Conservation (phyloP, 2,797 vertebrate species). For the Cuniculus paca region DNA sequence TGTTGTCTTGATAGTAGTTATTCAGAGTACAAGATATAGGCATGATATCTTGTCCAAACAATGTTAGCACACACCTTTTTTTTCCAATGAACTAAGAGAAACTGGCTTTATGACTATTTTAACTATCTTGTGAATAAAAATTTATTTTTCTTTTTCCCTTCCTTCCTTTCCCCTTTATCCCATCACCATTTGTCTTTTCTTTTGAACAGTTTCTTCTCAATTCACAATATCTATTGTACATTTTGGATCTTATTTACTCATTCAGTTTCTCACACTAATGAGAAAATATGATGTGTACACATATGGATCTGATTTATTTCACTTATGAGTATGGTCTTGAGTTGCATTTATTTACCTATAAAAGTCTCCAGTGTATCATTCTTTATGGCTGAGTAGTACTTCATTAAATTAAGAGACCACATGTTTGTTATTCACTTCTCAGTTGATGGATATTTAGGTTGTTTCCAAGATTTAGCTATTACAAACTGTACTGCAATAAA, state of each 20-base stretch:
- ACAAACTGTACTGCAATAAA: no score
- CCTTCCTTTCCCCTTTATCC: background rate
- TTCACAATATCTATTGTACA: background rate
- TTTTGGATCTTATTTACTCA: background rate
- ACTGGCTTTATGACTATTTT: background rate
- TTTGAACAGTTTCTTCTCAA: background rate
- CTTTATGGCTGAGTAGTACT: background rate
- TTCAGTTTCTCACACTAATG: background rate
- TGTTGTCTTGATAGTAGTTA: background rate
- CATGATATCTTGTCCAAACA: background rate
- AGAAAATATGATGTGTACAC: background rate
- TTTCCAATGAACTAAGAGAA: background rate
- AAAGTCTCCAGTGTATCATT: background rate
- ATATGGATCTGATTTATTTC: background rate
- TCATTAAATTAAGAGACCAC: no score
- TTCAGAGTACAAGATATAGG: background rate
- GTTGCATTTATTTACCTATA: background rate
- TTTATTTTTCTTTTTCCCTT: no score
- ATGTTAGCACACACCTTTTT: background rate
- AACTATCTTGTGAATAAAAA: background rate
- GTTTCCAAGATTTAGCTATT: no score
- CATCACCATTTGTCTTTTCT: background rate
- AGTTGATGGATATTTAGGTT: no score
- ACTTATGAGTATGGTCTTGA: background rate
- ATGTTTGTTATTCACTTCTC: background rate